A percentile compares a stretch with the other conserved stretches of the same genome.
These are phyloP conservation scores for Amphibalanus amphitrite DNA, from an alignment of 1,140 invertebrate species.

Conservation along the genomic window DNA sequence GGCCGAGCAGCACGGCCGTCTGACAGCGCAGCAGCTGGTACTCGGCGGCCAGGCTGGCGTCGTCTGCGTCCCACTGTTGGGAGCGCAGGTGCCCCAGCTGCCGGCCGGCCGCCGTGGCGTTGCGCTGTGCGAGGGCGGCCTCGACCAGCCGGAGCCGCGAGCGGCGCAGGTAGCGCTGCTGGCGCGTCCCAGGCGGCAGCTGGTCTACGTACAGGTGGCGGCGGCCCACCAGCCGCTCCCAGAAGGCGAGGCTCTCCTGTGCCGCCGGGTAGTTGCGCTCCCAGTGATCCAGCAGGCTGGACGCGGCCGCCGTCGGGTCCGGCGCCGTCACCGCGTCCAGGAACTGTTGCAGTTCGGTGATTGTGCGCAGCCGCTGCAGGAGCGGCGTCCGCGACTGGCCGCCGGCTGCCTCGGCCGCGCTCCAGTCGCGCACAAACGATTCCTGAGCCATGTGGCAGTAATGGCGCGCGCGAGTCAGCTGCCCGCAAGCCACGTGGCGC, in stretches of 20 bases:
- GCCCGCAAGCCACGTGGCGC: not conserved
- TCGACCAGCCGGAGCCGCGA: conserved; percentile 12
- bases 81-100: conserved; percentile 14
- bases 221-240: not conserved
- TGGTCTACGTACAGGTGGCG: not conserved
- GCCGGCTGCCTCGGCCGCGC: too few species aligned
- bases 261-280: not conserved
- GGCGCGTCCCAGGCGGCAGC: conserved; percentile 21
- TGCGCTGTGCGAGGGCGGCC: conserved; percentile 12
- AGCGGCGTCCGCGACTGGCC: not conserved
- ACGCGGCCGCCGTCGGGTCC: not conserved
- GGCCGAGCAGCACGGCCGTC: not conserved
- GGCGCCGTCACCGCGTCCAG: not conserved
- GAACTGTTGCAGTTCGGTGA: not conserved
- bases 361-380: not conserved
- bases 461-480: not conserved
- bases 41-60: not conserved
- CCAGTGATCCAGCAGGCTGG: not conserved
- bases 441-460: not conserved
- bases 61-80: not conserved
- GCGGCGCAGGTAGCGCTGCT: conserved; percentile 10
- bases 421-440: not conserved
- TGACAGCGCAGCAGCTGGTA: not conserved
- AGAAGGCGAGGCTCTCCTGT: not conserved
- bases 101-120: conserved; percentile 14